Percentiles rank a stretch among this genome's conserved stretches.
Conservation (phyloP, 2,797 vertebrate genomes). For the Malacoctenus gilli region DNA sequence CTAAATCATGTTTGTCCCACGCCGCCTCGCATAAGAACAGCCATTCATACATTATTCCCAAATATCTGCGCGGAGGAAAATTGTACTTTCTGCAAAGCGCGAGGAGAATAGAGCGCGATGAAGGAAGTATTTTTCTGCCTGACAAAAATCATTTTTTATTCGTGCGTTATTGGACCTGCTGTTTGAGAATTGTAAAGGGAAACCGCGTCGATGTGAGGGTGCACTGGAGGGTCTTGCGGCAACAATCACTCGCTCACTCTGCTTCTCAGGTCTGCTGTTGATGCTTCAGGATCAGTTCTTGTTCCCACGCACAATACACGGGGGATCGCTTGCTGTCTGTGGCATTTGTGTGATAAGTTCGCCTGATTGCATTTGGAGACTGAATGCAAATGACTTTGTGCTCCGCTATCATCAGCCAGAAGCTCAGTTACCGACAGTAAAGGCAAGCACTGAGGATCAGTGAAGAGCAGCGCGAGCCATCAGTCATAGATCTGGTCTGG, state of each 20-base stretch:
- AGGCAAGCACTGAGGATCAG: not conserved
- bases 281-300: not conserved
- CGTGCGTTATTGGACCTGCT: not conserved
- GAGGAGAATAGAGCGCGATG: too few species aligned
- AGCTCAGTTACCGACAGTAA: not conserved
- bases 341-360: conserved; percentile 3
- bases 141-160: conserved; percentile 3
- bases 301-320: not conserved
- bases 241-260: not conserved
- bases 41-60: conserved; percentile 4
- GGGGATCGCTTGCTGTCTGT: not conserved
- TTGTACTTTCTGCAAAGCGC: not conserved
- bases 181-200: not conserved
- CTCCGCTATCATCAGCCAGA: not conserved
- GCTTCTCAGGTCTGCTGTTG: not conserved
- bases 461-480: not conserved
- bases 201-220: not conserved
- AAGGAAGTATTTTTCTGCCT: conserved; percentile 4
- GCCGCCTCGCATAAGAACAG: not conserved
- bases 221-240: not conserved
- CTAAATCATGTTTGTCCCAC: conserved; percentile 20
- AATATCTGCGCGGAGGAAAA: not conserved
- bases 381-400: not conserved
- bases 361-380: conserved; percentile 3
- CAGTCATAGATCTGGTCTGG: conserved; percentile 10